Evolutionary conservation across 1,140 invertebrate species (phyloP).

Genomic region (Drosophila funebris): DNA sequence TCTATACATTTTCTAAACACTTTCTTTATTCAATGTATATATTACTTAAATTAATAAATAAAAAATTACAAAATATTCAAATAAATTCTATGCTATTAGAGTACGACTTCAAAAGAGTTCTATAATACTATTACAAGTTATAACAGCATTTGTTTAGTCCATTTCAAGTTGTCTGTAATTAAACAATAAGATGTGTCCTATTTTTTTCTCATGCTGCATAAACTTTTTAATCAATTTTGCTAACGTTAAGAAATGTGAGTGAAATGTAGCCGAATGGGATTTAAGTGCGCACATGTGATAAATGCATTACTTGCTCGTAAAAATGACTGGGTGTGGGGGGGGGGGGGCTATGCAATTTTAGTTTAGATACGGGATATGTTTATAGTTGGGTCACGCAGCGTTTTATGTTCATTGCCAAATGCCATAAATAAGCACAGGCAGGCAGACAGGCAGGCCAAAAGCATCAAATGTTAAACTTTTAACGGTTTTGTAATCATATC

Average conservation of each 20-base stretch:
- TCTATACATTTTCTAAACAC: too few relatives aligned
- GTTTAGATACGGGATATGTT: conserved; percentile 46
- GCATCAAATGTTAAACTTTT: conserved; percentile 51
- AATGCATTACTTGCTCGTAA: conserved; percentile 48
- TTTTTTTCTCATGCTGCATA: not conserved
- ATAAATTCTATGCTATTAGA: too few relatives aligned
- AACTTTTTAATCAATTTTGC: conserved; percentile 11
- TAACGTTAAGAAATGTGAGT: not conserved
- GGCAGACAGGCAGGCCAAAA: not conserved
- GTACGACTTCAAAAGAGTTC: too few relatives aligned
- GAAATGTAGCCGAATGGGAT: conserved; percentile 1
- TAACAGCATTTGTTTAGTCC: too few relatives aligned
- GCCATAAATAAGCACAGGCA: conserved; percentile 56
- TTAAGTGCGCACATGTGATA: conserved; percentile 17
- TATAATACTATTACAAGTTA: too few relatives aligned
- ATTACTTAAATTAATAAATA: too few relatives aligned
- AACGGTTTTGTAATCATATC: conserved; percentile 76
- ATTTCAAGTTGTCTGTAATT: too few relatives aligned
- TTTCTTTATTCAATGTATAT: too few relatives aligned
- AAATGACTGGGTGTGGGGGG: too few relatives aligned
- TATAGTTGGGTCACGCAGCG: conserved; percentile 64
- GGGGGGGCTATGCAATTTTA: conserved; percentile 39
- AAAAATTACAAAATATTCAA: too few relatives aligned
- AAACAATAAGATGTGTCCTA: not conserved
- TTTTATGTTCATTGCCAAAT: conserved; percentile 41